Conservation (phyloP, 2,797 vertebrate genomes). For the Phalloptychus januarius region DNA sequence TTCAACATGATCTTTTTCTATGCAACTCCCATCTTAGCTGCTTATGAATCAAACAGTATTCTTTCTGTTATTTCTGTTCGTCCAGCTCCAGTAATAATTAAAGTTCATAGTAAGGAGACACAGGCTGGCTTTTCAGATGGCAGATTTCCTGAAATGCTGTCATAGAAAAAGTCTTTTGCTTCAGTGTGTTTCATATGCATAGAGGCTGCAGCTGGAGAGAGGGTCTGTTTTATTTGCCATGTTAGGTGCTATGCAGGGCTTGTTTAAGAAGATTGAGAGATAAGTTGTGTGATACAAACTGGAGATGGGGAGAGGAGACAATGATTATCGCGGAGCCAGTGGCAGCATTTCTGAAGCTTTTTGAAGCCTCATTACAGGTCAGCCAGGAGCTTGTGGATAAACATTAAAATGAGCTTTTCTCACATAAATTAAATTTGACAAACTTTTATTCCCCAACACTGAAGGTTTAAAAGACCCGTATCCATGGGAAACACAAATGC, state of each 20-base stretch:
- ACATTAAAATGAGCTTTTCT: not conserved
- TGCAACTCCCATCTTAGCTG: not conserved
- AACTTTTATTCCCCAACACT: not conserved
- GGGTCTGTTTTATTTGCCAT: not conserved
- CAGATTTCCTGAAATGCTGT: not conserved
- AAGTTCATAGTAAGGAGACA: slow-evolving; percentile 31
- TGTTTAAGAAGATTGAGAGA: not conserved
- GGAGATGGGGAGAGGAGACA: not conserved
- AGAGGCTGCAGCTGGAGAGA: not conserved
- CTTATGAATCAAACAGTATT: not conserved
- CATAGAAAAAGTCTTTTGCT: not conserved
- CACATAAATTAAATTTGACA: not conserved
- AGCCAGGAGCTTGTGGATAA: not conserved
- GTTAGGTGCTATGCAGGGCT: not conserved
- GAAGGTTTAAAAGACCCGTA: not conserved
- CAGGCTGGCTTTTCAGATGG: not conserved
- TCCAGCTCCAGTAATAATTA: not conserved
- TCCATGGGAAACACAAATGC: not conserved
- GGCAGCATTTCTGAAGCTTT: not conserved
- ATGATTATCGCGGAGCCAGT: not conserved
- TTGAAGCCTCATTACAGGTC: not conserved
- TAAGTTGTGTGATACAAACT: not conserved
- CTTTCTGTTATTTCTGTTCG: not conserved
- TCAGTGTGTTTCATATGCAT: slow-evolving; percentile 9
- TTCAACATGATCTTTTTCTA: not conserved